Base-by-base conservation (phyloP, 2,113 vertebrate species). In the Thunnus thynnus region DNA sequence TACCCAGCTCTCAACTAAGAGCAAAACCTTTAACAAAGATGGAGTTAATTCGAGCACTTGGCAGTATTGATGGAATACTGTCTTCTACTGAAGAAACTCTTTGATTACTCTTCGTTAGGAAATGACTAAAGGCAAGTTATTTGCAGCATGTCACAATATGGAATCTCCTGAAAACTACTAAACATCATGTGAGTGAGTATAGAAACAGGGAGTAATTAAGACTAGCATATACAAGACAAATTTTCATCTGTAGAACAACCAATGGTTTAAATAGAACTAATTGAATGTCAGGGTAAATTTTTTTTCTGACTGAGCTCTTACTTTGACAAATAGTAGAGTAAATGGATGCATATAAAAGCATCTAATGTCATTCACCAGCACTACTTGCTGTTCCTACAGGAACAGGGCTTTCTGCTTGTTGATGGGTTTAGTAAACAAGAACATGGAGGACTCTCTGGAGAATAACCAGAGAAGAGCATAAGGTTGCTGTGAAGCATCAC, bases 371-470 rank as follows among this genome's bases (percentile, higher is more conserved):
- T 36, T n/a, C 14, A n/a, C 7, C 6, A 62, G 5, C 56, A 52
- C 47, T 22, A 3, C n/a, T 17, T 52, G 47, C 20, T 46, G 4
- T 44, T 50, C 20, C n/a, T 14, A 2, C 10, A 10, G 41, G 41
- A 57, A 9, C 27, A 27, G n/a, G 14, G 20, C 54, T 66, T 3
- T 51, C 44, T 32, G 47, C 32, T 51, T 46, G 47, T 60, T 20
- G 55, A 32, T 47, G 48, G 17, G 16, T 73, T 54, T 14, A 55
- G 48, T 72, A 65, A 72, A 64, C 41, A 57, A 50, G 60, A 57
- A 57, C 60, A 65, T n/a, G 12, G 51, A 64, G 46, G n/a, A 11
- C n/a, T 66, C 17, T 65, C 61, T 27, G 8, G 52, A 72, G 61
- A 60, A 44, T 36, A 25, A 79, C 50, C 41, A 50, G 16, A 55